Percentiles rank a stretch among this genome's conserved stretches.
Conservation (phyloP, 2,888 invertebrate species). For the Abrostola tripartita region DNA sequence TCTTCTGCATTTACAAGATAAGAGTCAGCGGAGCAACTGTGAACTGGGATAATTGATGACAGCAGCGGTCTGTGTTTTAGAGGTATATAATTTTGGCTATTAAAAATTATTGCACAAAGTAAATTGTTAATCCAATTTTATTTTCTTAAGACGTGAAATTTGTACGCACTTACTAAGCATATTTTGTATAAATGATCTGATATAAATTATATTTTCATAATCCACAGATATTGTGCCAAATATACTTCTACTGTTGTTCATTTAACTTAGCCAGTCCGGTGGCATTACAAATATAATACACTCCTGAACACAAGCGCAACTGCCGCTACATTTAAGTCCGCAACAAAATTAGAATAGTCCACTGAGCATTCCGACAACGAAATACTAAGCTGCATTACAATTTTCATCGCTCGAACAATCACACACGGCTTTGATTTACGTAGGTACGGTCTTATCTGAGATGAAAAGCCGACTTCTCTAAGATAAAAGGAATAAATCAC, state of each 20-base stretch:
- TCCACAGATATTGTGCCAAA: too few species aligned
- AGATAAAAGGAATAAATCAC: slow-evolving; percentile 86
- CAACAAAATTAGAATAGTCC: slow-evolving; percentile 48
- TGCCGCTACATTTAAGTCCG: slow-evolving; percentile 35
- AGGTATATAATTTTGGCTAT: too few species aligned
- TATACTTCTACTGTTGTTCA: not conserved
- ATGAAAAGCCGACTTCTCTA: slow-evolving; percentile 76
- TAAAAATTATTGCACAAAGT: too few species aligned
- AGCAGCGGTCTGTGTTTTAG: not conserved
- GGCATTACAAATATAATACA: not conserved
- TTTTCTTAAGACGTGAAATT: too few species aligned
- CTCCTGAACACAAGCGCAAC: slow-evolving; percentile 4
- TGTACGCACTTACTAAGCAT: too few species aligned
- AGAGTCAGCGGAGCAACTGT: not conserved
- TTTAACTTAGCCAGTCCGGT: not conserved
- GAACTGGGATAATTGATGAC: not conserved
- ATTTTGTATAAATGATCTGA: too few species aligned
- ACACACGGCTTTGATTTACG: slow-evolving; percentile 79
- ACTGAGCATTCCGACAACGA: slow-evolving; percentile 32
- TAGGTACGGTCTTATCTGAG: slow-evolving; percentile 74
- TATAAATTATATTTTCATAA: too few species aligned
- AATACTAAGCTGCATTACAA: slow-evolving; percentile 67
- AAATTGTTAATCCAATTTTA: too few species aligned
- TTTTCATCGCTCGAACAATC: slow-evolving; percentile 74
- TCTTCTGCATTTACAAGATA: not conserved